phyloP scores from a whole-genome alignment of 2,113 vertebrate species.

The Syngnathoides biaculeatus region DNA sequence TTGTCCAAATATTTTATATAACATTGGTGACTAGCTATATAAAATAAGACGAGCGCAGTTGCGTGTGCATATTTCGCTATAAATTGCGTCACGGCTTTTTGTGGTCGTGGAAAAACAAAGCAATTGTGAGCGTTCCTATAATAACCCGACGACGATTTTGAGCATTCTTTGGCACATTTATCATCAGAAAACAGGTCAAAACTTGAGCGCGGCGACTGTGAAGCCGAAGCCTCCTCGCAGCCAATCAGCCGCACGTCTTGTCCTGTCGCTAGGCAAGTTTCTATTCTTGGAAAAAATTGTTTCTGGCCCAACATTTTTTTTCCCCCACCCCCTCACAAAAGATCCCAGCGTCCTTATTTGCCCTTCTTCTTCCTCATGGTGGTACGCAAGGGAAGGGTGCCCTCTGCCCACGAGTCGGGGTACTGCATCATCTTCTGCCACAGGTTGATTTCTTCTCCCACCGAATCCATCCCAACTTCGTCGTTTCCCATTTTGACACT shows the following conservation, averaged over 20 bases:
- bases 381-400: constrained; percentile 84
- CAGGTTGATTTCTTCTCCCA: constrained; percentile 86
- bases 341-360: constrained; percentile 65
- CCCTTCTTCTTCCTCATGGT: constrained; percentile 79
- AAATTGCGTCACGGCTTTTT: not conserved
- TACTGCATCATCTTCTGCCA: constrained; percentile 97
- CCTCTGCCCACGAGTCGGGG: constrained; percentile 95
- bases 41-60: constrained; percentile 12
- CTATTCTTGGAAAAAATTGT: constrained; percentile 18
- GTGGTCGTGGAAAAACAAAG: constrained; percentile 31
- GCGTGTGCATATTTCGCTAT: not conserved
- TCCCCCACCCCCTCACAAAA: not conserved
- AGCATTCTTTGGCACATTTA: constrained; percentile 30
- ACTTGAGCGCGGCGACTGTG: not conserved
- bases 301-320: constrained; percentile 8
- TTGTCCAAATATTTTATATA: constrained; percentile 32
- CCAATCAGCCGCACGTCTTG: not conserved
- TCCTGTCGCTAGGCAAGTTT: not conserved
- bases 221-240: not conserved
- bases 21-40: not conserved
- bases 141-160: not conserved
- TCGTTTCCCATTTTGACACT: constrained; percentile 74
- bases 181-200: constrained; percentile 1
- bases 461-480: constrained; percentile 87
- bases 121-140: constrained; percentile 7